Evolutionary conservation across 2,888 invertebrate genomes (phyloP).

Genomic region (Ophion slaviceki): DNA sequence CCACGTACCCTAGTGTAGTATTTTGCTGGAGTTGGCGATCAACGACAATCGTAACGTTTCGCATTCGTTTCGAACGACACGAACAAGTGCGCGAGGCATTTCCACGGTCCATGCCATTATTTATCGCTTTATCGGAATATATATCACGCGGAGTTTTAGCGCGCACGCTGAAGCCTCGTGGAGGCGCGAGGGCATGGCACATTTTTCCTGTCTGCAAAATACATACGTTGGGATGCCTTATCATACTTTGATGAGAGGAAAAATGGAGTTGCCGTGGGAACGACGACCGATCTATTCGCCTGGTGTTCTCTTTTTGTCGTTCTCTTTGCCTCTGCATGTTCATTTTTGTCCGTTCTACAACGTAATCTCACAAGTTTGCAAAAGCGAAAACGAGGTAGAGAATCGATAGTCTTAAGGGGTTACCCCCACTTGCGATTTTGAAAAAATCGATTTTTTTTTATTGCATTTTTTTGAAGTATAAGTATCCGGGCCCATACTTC

Average conservation of each 20-base stretch:
- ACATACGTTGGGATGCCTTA: slow-evolving; percentile 37
- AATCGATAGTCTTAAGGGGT: slow-evolving; percentile 5
- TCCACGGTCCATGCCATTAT: too few relatives aligned
- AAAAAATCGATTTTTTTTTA: too few relatives aligned
- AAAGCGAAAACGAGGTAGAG: slow-evolving; percentile 32
- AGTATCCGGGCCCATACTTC: too few relatives aligned
- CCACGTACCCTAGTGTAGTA: too few relatives aligned
- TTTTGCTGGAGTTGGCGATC: not conserved
- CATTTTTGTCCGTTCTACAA: slow-evolving; percentile 24
- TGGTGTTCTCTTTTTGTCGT: slow-evolving; percentile 4
- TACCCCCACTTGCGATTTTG: too few relatives aligned
- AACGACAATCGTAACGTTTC: not conserved
- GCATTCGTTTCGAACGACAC: too few relatives aligned
- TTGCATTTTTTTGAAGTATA: too few relatives aligned
- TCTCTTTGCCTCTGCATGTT: not conserved
- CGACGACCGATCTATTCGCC: too few relatives aligned
- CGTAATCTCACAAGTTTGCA: slow-evolving; percentile 44
- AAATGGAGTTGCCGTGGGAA: slow-evolving; percentile 2
- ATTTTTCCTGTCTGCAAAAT: slow-evolving; percentile 34
- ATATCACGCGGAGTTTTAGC: slow-evolving; percentile 15
- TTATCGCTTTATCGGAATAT: slow-evolving; percentile 13
- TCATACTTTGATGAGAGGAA: slow-evolving; percentile 56
- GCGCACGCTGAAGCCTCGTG: slow-evolving; percentile 9
- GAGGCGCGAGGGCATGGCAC: slow-evolving; percentile 4
- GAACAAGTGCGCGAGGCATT: not conserved